Base-by-base conservation (phyloP, 1,140 invertebrate genomes). In the Berghia stephanieae region DNA sequence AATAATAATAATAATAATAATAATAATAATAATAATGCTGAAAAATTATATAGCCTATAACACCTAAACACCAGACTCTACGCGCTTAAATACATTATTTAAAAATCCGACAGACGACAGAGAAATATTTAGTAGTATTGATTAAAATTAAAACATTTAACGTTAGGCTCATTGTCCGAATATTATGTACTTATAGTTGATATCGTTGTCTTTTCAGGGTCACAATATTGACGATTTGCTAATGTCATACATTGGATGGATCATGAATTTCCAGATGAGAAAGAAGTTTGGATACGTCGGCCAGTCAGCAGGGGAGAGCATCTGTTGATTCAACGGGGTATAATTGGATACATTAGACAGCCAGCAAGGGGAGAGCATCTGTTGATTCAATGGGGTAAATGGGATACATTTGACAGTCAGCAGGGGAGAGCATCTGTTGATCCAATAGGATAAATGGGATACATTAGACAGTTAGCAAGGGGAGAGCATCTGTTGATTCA, bases 171-270 rank as follows among this genome's bases (percentile, higher is more conserved):
- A 36, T 5, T 38, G 27, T 13, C 55, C 4, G 24, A 60, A n/a
- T 21, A 60, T 31, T 60, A 40, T 42, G 3, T 46, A 5, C 36
- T 34, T 21, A 16, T 8, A 43, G 42, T 3, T 24, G 38, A 1
- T 1, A 21, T 31, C 36, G 42, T 52, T 78, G 3, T 73, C 31
- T 74, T 40, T 81, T 16, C 76, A 87, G 86, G 85, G 85, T 21
- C 85, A 87, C 78, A 86, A 86, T 38, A 82, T 87, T 78, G 86
- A 87, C 68, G 86, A 87, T 66, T 76, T 86, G 2, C 77, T 87
- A 13, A 87, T 87, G 86, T 81, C 84, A 0, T 86, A 87, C 77
- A 82, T 86, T 21, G 80, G 76, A 0, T 87, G 82, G 83, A 81
- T 85, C 27, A 86, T 87, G 85, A 86, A 86, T 40, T 75, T 78